phyloP scores from a whole-genome alignment of 35 echinoderm and acorn worm genomes.

The Amphiura filiformis region DNA sequence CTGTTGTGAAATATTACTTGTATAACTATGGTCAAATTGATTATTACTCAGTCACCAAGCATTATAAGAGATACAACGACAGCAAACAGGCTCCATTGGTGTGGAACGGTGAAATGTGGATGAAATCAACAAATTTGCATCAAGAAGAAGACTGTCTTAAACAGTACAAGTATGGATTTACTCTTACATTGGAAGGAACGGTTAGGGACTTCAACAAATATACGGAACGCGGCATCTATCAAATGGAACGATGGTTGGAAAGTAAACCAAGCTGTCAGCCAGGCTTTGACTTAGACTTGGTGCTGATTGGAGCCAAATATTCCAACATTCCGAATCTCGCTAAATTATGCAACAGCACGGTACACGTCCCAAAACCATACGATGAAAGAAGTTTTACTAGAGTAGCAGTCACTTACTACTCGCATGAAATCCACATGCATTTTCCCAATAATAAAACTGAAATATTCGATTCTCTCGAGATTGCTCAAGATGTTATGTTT shows the following conservation, averaged over 20 bases:
- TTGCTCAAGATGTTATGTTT: not conserved
- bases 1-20: not conserved
- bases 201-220: not conserved
- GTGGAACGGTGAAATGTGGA: not conserved
- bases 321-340: not conserved
- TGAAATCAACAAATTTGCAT: not conserved
- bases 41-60: not conserved
- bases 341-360: not conserved
- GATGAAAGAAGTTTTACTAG: not conserved
- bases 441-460: not conserved
- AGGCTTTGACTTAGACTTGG: not conserved
- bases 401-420: too few relatives aligned
- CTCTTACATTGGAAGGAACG: not conserved
- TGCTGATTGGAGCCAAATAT: not conserved
- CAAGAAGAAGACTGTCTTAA: not conserved
- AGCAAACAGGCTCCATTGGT: not conserved
- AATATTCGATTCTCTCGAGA: not conserved
- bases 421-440: not conserved
- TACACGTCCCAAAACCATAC: not conserved
- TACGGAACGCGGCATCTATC: not conserved
- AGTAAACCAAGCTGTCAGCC: not conserved
- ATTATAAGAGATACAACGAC: not conserved
- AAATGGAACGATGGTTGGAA: not conserved
- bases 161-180: not conserved
- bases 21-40: not conserved